phyloP scores from a whole-genome alignment of 2,113 vertebrate species.

The Zeus faber region DNA sequence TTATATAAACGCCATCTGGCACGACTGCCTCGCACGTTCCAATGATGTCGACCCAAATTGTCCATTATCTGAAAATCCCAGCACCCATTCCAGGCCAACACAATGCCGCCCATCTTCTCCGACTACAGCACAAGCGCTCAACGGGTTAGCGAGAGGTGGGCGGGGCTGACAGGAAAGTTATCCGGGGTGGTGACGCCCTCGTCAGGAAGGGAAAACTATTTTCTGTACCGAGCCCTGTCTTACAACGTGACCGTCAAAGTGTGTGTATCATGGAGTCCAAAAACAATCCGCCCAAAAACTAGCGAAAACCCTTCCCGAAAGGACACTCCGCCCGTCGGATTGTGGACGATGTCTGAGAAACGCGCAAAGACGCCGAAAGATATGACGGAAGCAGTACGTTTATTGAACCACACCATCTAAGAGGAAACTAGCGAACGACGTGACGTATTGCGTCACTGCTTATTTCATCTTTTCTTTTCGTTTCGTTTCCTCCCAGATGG shows the following conservation, averaged over 20 bases:
- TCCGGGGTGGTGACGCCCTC: neutral
- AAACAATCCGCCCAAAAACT: too few relatives aligned
- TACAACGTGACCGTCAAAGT: too few relatives aligned
- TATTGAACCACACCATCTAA: neutral
- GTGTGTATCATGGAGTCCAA: too few relatives aligned
- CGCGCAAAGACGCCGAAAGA: slow-evolving; percentile 47
- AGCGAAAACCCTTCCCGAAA: too few relatives aligned
- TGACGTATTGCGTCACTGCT: neutral
- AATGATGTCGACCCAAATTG: too few relatives aligned
- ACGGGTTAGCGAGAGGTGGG: neutral
- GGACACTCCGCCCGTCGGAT: too few relatives aligned
- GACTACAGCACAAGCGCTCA: neutral
- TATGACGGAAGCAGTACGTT: slow-evolving; percentile 60
- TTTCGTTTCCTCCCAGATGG: slow-evolving; percentile 78
- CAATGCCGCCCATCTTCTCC: too few relatives aligned
- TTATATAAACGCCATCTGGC: too few relatives aligned
- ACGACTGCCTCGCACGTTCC: too few relatives aligned
- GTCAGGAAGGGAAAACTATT: neutral
- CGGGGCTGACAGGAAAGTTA: neutral
- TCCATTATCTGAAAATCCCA: neutral
- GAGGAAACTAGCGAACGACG: neutral
- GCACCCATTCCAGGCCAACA: too few relatives aligned
- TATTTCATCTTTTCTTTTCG: neutral
- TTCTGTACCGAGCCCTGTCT: too few relatives aligned
- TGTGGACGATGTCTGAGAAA: slow-evolving; percentile 60